A percentile compares a stretch with the other conserved stretches of the same genome.
Conservation (phyloP, 2,113 vertebrate genomes). For the Myiopsitta monachus region DNA sequence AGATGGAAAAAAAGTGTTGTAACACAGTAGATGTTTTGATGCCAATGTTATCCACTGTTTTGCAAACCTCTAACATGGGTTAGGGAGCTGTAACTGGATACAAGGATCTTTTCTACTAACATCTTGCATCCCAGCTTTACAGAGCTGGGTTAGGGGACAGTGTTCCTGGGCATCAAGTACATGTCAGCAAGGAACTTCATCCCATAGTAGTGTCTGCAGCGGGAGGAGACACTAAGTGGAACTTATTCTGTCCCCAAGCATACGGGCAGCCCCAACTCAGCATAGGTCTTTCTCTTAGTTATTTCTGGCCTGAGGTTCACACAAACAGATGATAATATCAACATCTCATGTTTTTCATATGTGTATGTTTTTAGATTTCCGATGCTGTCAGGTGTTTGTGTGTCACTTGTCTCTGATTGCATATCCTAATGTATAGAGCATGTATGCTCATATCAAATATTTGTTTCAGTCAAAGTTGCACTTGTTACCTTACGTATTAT, state of each 20-base stretch:
- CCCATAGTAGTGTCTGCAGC: not conserved
- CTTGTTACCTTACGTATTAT: not conserved
- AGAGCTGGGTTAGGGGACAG: not conserved
- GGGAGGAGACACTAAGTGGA: not conserved
- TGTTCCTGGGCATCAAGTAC: not conserved
- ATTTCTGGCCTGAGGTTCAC: not conserved
- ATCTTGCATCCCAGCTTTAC: not conserved
- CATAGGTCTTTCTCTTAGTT: not conserved
- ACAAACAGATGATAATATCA: not conserved
- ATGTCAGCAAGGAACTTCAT: not conserved
- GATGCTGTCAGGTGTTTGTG: not conserved
- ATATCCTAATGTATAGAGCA: not conserved
- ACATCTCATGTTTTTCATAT: not conserved
- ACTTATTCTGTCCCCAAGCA: not conserved
- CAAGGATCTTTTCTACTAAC: not conserved
- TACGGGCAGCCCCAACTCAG: not conserved
- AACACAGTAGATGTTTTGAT: not conserved
- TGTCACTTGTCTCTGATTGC: not conserved
- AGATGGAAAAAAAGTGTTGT: not conserved
- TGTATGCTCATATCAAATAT: not conserved
- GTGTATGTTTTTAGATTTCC: not conserved
- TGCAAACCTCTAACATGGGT: not conserved
- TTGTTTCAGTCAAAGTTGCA: not conserved
- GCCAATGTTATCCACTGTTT: not conserved
- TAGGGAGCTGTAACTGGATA: not conserved